Base-by-base conservation (phyloP, 2,888 invertebrate genomes). In the Pseudoips prasinana region DNA sequence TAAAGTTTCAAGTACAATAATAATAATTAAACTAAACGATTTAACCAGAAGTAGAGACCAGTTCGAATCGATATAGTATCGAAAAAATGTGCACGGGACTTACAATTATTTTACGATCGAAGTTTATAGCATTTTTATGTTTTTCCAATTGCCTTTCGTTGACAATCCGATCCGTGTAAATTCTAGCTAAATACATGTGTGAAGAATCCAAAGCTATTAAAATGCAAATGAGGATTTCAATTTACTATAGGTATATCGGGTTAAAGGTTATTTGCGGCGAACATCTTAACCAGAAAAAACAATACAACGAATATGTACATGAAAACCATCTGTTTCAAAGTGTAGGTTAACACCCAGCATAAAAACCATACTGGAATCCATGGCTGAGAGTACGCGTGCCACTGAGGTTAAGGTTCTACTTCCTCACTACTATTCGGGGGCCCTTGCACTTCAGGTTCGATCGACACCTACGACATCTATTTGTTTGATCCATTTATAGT, bases 61-160 rank as follows among this genome's bases (percentile, higher is more conserved):
- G 43, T 53, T 47, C 25, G 34, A 46, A 49, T 56, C 48, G 46
- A 64, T 63, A 64, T 61, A 60, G 60, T 53, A 58, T 57, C 48
- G 58, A 68, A 75, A 74, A 73, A 72, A 72, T 68, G 58, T 66
- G 64, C 73, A 67, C 55, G 59, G 49, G 64, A 66, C 74, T 73
- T 77, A 78, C 78, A 82, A 76, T 75, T 66, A 65, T 79, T 87
- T 88, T 86, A 88, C 83, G 87, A 85, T 61, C 68, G 45, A 57
- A 68, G 66, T 84, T 86, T 86, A 88, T 78, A 73, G 77, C 62
- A 57, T 78, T 85, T 87, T 86, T 86, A 88, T 83, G 69, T 60
- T 47, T 76, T 80, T 77, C 58, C 83, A 81, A 87, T 87, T 82
- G 81, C 81, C 65, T 52, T 68, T 58, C 61, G 70, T 72, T 81